phyloP scores from a whole-genome alignment of 30 jellyfish, hydroid and myxozoan species.

The Pseudorhiza aurosa region DNA sequence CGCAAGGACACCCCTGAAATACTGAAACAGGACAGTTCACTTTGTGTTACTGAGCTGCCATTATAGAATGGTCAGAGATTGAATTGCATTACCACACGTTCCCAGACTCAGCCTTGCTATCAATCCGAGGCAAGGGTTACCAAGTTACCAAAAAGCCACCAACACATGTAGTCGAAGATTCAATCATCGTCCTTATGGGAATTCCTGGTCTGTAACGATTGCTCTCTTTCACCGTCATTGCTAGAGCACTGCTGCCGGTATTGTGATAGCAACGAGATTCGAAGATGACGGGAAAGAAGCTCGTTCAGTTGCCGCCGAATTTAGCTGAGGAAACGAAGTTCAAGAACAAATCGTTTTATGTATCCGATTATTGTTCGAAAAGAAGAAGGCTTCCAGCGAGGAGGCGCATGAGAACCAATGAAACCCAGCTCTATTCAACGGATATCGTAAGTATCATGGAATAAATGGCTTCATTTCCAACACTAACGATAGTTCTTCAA shows the following conservation, averaged over 20 bases:
- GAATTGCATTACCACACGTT: slow-evolving; percentile 4
- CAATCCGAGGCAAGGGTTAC: slow-evolving; percentile 21
- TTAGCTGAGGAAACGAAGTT: slow-evolving; percentile 29
- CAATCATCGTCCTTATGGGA: background rate
- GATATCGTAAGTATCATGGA: slow-evolving; percentile 39
- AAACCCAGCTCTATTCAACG: slow-evolving; percentile 34
- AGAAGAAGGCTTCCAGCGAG: slow-evolving; percentile 25
- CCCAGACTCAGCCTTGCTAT: background rate
- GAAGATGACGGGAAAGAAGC: slow-evolving; percentile 33
- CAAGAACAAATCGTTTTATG: slow-evolving; percentile 37
- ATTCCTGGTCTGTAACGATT: background rate
- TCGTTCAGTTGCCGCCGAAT: slow-evolving; percentile 24
- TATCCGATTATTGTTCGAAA: slow-evolving; percentile 40
- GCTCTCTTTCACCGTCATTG: background rate
- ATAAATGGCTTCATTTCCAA: too few relatives aligned
- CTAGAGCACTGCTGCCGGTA: background rate
- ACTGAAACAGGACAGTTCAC: background rate
- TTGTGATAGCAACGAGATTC: background rate
- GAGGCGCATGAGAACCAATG: slow-evolving; percentile 24
- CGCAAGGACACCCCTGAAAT: background rate
- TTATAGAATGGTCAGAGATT: background rate
- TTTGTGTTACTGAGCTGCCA: too few relatives aligned
- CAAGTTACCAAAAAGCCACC: slow-evolving; percentile 6
- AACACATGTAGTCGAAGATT: slow-evolving; percentile 9
- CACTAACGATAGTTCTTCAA: too few relatives aligned